Base-by-base conservation (phyloP, 2,113 vertebrate genomes). In the Otis tarda region DNA sequence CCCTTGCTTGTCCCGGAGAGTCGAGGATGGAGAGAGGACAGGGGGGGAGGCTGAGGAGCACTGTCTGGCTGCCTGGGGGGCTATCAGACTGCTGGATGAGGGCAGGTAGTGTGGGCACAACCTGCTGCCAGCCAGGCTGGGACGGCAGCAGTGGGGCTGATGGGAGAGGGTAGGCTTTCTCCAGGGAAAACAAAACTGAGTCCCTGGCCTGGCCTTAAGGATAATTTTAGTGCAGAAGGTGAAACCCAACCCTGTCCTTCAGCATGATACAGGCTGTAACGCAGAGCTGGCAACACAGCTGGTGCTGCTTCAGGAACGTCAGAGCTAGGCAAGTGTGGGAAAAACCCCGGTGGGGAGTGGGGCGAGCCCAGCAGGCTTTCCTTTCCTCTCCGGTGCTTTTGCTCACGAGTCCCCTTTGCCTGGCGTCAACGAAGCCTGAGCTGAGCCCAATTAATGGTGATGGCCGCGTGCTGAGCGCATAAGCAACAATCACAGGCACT, bases 211-310 rank as follows among this genome's bases (percentile, higher is more conserved):
- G 17, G 74, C 41, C 70, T 71, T 69, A 78, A 71, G 49, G 65
- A 82, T 92, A 87, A 93, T 92, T 95, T 96, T 95, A 95, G 87
- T 31, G 74, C 65, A 18, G 47, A 77, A 61, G 20, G 59, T 82
- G 73, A 95, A 97, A 96, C 30, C 20, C 25, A 59, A 47, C 33
- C 63, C n/a, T 75, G 47, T 68, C 39, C 35, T 87, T 68, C 71
- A 69, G 68, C 0, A 0, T 68, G 74, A 79, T 73, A 75, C 0
- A 1, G 43, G 69, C 49, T 82, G 82, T 68, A 76, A 71, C 1
- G 5, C 33, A 88, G 76, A 91, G 78, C 78, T 73, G 80, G 78
- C 85, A 95, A 76, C 64, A 37, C 69, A 57, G 71, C 63, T 39
- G 43, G 35, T 76, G 79, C 73, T 55, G 73, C 83, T 96, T 91